These are phyloP conservation scores for Passer montanus DNA, from an alignment of 2,113 vertebrate genomes.

Conservation along the genomic window DNA sequence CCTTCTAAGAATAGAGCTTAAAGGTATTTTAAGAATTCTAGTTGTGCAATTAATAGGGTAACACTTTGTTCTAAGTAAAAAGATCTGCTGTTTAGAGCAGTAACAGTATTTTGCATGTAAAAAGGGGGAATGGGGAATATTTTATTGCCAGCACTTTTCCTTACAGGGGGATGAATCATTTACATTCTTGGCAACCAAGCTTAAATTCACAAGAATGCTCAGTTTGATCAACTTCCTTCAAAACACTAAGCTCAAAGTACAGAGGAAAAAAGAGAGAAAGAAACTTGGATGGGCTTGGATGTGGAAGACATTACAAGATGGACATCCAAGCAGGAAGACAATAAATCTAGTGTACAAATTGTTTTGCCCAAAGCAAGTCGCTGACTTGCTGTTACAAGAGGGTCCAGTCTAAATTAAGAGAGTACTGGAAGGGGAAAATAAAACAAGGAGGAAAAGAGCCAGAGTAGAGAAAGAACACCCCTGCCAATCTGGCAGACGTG, in stretches of 20 bases:
- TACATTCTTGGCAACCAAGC: constrained; percentile 63
- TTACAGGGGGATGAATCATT: constrained; percentile 64
- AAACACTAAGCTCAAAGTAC: constrained; percentile 44
- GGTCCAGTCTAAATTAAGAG: constrained; percentile 23
- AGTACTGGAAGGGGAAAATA: background rate
- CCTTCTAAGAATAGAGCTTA: constrained; percentile 45
- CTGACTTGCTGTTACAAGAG: constrained; percentile 5
- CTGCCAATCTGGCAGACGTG: background rate
- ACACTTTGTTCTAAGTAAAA: constrained; percentile 40
- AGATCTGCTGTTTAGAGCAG: constrained; percentile 46
- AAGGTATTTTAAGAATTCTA: constrained; percentile 59
- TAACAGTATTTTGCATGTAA: constrained; percentile 52
- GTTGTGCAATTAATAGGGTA: constrained; percentile 33
- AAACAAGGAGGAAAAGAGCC: background rate
- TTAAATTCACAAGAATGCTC: constrained; percentile 64
- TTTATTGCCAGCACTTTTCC: constrained; percentile 51
- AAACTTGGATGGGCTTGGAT: constrained; percentile 11
- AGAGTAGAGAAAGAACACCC: constrained; percentile 16
- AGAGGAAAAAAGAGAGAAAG: constrained; percentile 6
- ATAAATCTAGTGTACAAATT: constrained; percentile 22
- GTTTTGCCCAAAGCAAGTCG: background rate
- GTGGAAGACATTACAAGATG: constrained; percentile 32
- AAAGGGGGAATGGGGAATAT: background rate
- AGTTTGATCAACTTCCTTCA: constrained; percentile 66
- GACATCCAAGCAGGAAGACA: constrained; percentile 38